Evolutionary conservation across 2,888 invertebrate species (phyloP).

Genomic region (Laothoe populi): DNA sequence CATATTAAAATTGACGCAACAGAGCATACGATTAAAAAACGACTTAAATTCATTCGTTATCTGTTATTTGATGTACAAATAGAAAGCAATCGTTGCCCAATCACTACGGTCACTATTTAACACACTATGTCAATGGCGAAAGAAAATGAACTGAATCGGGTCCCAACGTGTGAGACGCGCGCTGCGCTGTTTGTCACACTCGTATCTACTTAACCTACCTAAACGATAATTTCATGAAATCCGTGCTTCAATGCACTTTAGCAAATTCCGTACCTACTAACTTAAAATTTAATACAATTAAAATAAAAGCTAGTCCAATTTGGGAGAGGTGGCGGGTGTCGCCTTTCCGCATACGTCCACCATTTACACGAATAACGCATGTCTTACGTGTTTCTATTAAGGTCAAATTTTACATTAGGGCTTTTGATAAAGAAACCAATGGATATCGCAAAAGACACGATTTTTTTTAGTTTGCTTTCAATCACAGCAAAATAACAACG

Average conservation of each 20-base stretch:
- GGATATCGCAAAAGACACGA: background rate
- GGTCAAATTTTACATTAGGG: background rate
- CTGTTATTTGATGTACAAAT: conserved; percentile 5
- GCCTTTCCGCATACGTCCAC: background rate
- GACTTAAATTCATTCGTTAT: background rate
- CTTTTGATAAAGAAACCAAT: background rate
- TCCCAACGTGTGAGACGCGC: conserved; percentile 37
- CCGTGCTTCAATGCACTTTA: conserved; percentile 41
- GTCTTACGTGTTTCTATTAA: background rate
- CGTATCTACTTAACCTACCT: conserved; percentile 56
- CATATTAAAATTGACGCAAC: conserved; percentile 47
- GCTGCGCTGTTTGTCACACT: conserved; percentile 39
- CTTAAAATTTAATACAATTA: conserved; percentile 30
- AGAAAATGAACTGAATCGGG: conserved; percentile 31
- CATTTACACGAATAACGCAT: background rate
- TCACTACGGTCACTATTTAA: conserved; percentile 7
- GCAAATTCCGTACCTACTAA: conserved; percentile 25
- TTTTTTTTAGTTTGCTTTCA: too few species aligned
- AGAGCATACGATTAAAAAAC: conserved; percentile 40
- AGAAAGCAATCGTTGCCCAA: background rate
- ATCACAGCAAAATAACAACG: too few species aligned
- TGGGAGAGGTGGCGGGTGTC: too few species aligned
- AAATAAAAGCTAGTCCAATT: conserved; percentile 2
- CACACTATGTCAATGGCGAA: conserved; percentile 20
- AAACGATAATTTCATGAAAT: conserved; percentile 50